Base-by-base conservation (phyloP, 2,888 invertebrate species). In the Xiphydria camelus region DNA sequence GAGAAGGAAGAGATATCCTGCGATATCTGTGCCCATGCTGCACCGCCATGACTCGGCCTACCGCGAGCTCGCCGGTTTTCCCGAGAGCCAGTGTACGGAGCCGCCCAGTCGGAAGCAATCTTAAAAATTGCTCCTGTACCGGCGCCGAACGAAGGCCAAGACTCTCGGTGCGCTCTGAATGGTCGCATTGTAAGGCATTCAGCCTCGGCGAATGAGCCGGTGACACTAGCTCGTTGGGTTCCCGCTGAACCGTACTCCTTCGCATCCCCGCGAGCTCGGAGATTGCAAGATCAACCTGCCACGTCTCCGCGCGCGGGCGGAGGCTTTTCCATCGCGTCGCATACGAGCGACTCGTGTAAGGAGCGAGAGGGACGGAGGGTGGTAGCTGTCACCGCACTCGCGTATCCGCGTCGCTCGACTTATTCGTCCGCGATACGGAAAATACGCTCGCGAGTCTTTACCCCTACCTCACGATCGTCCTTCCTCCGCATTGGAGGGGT, bases 41-140 rank as follows among this genome's bases (percentile, higher is more conserved):
- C n/a, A n/a, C n/a, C n/a, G n/a, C n/a, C n/a, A n/a, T n/a, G n/a
- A n/a, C n/a, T n/a, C n/a, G n/a, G n/a, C n/a, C n/a, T n/a, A n/a
- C n/a, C n/a, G n/a, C n/a, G n/a, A n/a, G n/a, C n/a, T n/a, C n/a
- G n/a, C n/a, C n/a, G n/a, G n/a, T n/a, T n/a, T n/a, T n/a, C n/a
- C n/a, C 29, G 12, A 9, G 14, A 14, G 14, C 12, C 15, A 15
- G 14, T 29, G 12, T 29, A 29, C 15, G 29, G 15, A 29, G 14
- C 15, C 29, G 29, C 29, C 29, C 29, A 43, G 41, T 51, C 47
- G 57, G 55, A 62, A 67, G 62, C 62, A 64, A 68, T 68, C 62
- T 68, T 65, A 63, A 68, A 68, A 64, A 68, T 66, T 64, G 61
- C 64, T 62, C 51, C 57, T 49, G 39, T 42, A 43, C 45, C 43